Conservation (phyloP, 2,888 invertebrate genomes). For the Drosophila meridiana region DNA sequence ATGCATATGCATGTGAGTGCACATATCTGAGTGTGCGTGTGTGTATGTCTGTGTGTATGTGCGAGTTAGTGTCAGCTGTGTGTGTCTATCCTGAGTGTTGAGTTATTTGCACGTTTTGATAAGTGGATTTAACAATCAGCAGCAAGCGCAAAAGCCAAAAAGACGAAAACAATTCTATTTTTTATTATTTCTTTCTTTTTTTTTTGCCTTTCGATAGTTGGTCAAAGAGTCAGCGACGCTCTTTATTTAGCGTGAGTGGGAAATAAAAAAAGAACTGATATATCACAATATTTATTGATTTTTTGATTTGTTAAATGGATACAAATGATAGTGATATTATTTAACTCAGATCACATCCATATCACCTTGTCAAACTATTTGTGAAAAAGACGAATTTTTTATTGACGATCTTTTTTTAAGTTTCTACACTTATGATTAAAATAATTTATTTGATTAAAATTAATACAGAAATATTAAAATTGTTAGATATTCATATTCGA, state of each 20-base stretch:
- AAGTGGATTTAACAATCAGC: conserved; percentile 72
- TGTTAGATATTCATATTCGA: no score
- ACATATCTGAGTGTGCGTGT: neutral
- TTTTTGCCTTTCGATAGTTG: neutral
- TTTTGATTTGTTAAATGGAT: no score
- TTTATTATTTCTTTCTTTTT: neutral
- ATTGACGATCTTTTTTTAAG: no score
- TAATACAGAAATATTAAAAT: no score
- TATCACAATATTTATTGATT: neutral
- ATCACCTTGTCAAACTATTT: no score
- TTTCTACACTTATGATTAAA: no score
- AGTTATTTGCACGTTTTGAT: conserved; percentile 80
- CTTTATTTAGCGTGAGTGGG: conserved; percentile 6
- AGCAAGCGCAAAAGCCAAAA: conserved; percentile 24
- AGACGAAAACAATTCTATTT: conserved; percentile 3
- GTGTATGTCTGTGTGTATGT: conserved; percentile 8
- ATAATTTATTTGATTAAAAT: no score
- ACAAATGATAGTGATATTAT: no score
- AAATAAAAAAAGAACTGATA: neutral
- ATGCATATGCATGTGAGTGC: conserved; percentile 23
- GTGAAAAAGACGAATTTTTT: no score
- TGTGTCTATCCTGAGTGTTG: conserved; percentile 57
- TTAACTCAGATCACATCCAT: neutral
- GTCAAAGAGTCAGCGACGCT: conserved; percentile 18
- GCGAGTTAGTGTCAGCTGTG: conserved; percentile 29